These are phyloP conservation scores for Peromyscus maniculatus DNA, from an alignment of 2,113 vertebrate genomes.

Conservation along the genomic window DNA sequence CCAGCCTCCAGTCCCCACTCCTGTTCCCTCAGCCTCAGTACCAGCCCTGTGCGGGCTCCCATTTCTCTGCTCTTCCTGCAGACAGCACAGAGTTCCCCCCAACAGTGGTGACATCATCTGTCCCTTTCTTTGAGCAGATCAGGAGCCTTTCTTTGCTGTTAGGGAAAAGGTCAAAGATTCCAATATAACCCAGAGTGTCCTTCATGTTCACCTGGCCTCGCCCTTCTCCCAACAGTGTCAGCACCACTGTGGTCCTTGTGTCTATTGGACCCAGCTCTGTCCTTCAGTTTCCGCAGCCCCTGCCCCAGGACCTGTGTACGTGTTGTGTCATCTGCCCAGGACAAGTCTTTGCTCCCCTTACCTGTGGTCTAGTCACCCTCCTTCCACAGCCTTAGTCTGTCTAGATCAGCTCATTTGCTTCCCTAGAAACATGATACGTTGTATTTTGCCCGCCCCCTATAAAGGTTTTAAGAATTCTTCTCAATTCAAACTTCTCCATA, in stretches of 20 bases:
- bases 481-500: not conserved
- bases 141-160: not conserved
- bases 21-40: rapidly evolving
- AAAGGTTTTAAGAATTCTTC: not conserved
- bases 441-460: not conserved
- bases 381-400: not conserved
- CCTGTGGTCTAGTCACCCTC: rapidly evolving
- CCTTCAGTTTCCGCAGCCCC: not conserved
- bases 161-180: not conserved
- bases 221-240: not conserved
- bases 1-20: rapidly evolving
- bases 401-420: not conserved
- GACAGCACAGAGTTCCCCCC: not conserved
- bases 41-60: not conserved
- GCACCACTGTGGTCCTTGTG: not conserved
- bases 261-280: not conserved
- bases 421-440: not conserved
- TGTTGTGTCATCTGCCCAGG: not conserved
- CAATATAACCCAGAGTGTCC: not conserved
- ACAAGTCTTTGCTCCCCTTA: not conserved
- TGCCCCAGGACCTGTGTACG: not conserved
- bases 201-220: not conserved
- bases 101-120: not conserved
- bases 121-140: not conserved
- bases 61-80: not conserved